Conservation (phyloP, 2,888 invertebrate genomes). For the Drosophila pegasa region DNA sequence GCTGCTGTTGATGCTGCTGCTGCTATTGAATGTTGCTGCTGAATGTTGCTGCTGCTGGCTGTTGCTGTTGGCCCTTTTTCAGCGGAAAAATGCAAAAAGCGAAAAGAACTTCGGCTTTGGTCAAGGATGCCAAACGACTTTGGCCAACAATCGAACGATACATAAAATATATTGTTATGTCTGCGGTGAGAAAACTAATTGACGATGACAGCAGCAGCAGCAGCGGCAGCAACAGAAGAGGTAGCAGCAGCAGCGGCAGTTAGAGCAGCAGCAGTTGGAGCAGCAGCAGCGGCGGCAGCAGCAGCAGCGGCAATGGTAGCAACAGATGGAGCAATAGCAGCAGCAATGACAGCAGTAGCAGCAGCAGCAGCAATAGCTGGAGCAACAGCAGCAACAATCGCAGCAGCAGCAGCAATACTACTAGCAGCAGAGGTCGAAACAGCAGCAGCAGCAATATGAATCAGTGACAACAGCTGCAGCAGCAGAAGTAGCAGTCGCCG, state of each 20-base stretch:
- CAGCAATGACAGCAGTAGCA: not conserved
- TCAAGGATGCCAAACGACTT: slow-evolving; percentile 46
- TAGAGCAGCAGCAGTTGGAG: not conserved
- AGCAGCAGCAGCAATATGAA: not conserved
- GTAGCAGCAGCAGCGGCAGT: not conserved
- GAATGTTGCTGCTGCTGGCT: slow-evolving; percentile 31
- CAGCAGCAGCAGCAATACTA: not conserved
- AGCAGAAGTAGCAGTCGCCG: not conserved
- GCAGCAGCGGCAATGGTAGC: not conserved
- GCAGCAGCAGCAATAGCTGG: not conserved
- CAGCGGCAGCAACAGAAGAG: not conserved
- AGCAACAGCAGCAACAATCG: not conserved
- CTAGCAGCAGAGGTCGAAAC: not conserved
- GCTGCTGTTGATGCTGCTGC: slow-evolving; percentile 39
- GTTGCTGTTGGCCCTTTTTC: slow-evolving; percentile 45
- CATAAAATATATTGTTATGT: slow-evolving; percentile 80
- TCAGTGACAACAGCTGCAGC: not conserved
- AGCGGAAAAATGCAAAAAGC: slow-evolving; percentile 65
- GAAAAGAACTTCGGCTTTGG: slow-evolving; percentile 31
- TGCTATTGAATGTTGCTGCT: slow-evolving; percentile 24
- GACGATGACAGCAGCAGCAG: slow-evolving; percentile 67
- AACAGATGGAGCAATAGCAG: slow-evolving; percentile 13
- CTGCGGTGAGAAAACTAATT: slow-evolving; percentile 79
- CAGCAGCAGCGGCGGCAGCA: not conserved
- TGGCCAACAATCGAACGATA: slow-evolving; percentile 46